phyloP scores from a whole-genome alignment of 2,113 vertebrate genomes.

The Oncorhynchus nerka region DNA sequence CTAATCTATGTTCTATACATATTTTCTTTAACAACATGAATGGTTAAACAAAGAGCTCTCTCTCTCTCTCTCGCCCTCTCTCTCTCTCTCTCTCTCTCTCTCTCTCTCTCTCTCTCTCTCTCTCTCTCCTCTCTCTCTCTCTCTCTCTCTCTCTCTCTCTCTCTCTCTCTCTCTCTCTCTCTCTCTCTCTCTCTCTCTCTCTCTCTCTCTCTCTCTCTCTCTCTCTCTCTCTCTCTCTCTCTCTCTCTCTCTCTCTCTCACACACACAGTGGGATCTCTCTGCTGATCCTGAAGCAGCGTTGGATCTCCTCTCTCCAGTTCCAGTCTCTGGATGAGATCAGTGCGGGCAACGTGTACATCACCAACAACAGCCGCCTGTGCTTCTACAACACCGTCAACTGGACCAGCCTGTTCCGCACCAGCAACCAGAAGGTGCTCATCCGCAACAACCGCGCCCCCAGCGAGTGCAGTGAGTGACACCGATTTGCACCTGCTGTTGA shows the following conservation, averaged over 20 bases:
- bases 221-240: neutral
- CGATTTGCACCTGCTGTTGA: neutral
- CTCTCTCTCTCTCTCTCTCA: neutral
- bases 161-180: neutral
- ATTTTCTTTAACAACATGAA: no score
- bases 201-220: neutral
- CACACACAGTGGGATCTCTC: slow-evolving; percentile 83
- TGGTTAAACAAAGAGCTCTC: no score
- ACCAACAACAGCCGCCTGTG: slow-evolving; percentile 96
- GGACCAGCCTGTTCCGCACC: slow-evolving; percentile 92
- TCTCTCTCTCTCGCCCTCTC: no score
- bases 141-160: neutral
- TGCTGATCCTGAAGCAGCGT: slow-evolving; percentile 94
- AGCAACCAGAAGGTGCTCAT: slow-evolving; percentile 86
- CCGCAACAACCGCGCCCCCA: slow-evolving; percentile 86
- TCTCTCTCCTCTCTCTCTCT: neutral
- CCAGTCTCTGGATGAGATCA: slow-evolving; percentile 93
- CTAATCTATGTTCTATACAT: no score
- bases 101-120: no score
- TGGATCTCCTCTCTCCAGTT: slow-evolving; percentile 92
- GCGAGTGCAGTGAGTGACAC: slow-evolving; percentile 89
- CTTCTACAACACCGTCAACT: slow-evolving; percentile 98
- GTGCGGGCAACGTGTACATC: slow-evolving; percentile 94
- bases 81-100: no score
- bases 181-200: no score